Evolutionary conservation across 1,140 invertebrate species (phyloP), one percentile per base, ranked within the genome.

Genomic region (Pogonognathellus flavescens): DNA sequence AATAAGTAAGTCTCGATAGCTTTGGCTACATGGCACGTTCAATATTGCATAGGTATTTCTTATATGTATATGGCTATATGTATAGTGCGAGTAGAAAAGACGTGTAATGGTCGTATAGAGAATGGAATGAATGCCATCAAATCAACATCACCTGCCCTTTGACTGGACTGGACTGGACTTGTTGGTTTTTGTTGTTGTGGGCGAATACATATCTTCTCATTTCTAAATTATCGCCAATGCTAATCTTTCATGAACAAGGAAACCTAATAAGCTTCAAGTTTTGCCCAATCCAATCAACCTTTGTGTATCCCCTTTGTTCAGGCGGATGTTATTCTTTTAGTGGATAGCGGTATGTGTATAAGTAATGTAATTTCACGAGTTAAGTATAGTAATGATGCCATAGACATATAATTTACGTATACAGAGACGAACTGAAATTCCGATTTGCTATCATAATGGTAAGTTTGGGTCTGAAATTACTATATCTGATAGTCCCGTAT

Each of bases 161-260:
- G 18, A 20, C 53, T 16, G 11, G 11, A 25, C 41, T 50, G n/a
- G 16, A 49, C 70, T 49, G 14, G 14, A 76, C 70, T 76, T 76
- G 31, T 49, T 76, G 70, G 70, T 76, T 76, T 72, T 72, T 50
- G 31, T 72, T 72, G 25, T 76, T 18, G 70, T 76, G 70, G 70
- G 70, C 70, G 41, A 76, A 76, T 16, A 31, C 70, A 76, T 6
- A 41, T 20, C 31, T 72, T 72, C 25, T 72, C 70, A 76, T 76
- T 76, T 50, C 70, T 76, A 76, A 76, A 76, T 76, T 76, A 76
- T 76, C 70, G 70, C 70, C 70, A 76, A 72, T 72, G 66, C 66
- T 72, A 72, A 76, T 76, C 70, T 76, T 31, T 76, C 70, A 76
- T 50, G 70, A 76, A 76, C 70, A 50, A 49, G 70, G 41, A 76